Percentiles rank a stretch among this genome's conserved stretches.
These are phyloP conservation scores for Lanius ludovicianus DNA, from an alignment of 2,113 vertebrate species.

Conservation along the genomic window DNA sequence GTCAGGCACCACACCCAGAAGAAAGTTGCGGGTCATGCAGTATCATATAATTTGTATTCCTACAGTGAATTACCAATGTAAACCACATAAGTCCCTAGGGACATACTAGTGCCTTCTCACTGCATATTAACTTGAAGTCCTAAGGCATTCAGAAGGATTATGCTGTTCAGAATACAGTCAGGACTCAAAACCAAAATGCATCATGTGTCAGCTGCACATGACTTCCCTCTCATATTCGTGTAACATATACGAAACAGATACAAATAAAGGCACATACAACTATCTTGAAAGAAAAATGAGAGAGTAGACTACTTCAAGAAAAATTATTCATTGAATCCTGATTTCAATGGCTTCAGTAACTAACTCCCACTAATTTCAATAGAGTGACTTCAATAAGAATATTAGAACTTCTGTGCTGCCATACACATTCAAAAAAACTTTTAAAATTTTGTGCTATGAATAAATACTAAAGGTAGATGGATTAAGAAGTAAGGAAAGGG, in stretches of 20 bases:
- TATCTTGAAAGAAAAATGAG: not conserved
- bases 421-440: not conserved
- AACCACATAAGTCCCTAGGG: slow-evolving; percentile 51
- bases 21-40: not conserved
- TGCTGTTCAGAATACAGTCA: slow-evolving; percentile 41
- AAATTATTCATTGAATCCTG: not conserved
- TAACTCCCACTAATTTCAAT: not conserved
- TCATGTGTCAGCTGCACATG: not conserved
- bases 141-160: slow-evolving; percentile 58
- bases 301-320: not conserved
- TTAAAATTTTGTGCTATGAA: not conserved
- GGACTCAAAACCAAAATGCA: slow-evolving; percentile 58
- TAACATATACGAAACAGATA: not conserved
- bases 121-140: slow-evolving; percentile 61
- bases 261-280: not conserved
- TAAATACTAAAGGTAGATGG: not conserved
- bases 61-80: slow-evolving; percentile 60
- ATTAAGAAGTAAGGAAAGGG: not conserved
- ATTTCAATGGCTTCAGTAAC: not conserved
- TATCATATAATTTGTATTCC: slow-evolving; percentile 21
- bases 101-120: slow-evolving; percentile 47
- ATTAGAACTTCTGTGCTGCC: not conserved
- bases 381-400: not conserved
- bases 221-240: not conserved
- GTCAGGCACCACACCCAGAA: slow-evolving; percentile 36